Conservation (phyloP, 2,797 vertebrate species). For the Alosa sapidissima region DNA sequence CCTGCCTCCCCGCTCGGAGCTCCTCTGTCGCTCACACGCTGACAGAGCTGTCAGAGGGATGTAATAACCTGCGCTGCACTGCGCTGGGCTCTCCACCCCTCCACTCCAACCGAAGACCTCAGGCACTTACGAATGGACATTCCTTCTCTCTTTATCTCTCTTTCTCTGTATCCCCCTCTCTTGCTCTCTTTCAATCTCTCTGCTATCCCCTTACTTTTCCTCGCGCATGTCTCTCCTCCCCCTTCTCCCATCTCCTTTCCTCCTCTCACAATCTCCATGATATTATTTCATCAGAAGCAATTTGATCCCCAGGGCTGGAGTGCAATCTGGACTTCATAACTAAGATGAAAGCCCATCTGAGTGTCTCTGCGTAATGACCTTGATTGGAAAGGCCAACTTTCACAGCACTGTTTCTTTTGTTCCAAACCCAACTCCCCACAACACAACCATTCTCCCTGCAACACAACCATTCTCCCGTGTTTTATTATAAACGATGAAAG, state of each 20-base stretch:
- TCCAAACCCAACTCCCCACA: neutral
- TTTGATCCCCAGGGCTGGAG: neutral
- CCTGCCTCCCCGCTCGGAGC: neutral
- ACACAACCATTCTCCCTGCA: neutral
- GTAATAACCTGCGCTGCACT: neutral
- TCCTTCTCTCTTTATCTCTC: neutral
- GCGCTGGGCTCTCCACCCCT: neutral
- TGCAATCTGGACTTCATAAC: neutral
- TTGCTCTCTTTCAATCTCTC: neutral
- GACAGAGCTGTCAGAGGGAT: constrained; percentile 12
- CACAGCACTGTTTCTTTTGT: neutral
- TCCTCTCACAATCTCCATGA: neutral
- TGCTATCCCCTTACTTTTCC: neutral
- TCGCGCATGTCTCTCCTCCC: neutral
- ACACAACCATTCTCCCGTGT: neutral
- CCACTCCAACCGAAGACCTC: neutral
- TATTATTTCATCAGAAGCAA: neutral
- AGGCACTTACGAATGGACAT: neutral
- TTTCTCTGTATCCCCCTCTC: neutral
- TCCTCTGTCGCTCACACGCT: neutral
- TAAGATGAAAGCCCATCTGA: neutral
- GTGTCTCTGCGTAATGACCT: neutral
- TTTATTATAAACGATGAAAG: neutral
- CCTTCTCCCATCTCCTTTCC: neutral
- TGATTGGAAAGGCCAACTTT: neutral